Evolutionary conservation across 2,888 invertebrate genomes (phyloP), one percentile per base, ranked within the genome.

Genomic region (Lomographa bimaculata): DNA sequence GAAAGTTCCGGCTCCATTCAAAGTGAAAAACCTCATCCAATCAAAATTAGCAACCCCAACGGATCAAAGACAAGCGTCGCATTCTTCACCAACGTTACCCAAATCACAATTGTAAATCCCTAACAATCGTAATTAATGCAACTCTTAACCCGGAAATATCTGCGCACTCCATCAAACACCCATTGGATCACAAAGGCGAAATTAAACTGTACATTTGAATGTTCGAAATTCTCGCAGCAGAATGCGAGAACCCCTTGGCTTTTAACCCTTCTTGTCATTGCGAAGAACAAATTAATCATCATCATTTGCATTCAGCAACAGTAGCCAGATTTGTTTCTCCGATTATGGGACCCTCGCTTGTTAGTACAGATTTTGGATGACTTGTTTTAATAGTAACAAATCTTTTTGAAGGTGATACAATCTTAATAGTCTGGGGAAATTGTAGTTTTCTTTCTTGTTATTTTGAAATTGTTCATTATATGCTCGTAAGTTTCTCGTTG

Each of bases 231-330:
- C 76, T 67, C 60, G 71, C 68, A 73, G 67, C 78, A 62, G 65
- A 73, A 79, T 79, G 76, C 73, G 71, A 50, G 50, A n/a, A n/a
- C 54, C 84, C 78, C 72, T 66, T 73, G 76, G 66, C 75, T 72
- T 80, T 83, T 85, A 87, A 87, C 87, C 89, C 87, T 89, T 87
- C 86, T 78, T 82, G 86, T 87, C 86, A 86, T 87, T 76, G 76
- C 72, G 79, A 79, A 76, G 85, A 83, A 85, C 87, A 85, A 86
- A 89, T 89, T 89, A 89, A 89, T 89, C 89, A 89, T 86, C 84
- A 84, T 89, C 89, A 89, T 89, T 89, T 89, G 84, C 80, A 89
- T 89, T 85, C 87, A 81, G 85, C 65, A 75, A 78, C 77, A 81
- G 84, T 82, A 78, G 83, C 77, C 80, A 85, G 89, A 89, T 89